Evolutionary conservation across 2,797 vertebrate genomes (phyloP), one percentile per base, ranked within the genome.

Genomic region (Chiroxiphia lanceolata): DNA sequence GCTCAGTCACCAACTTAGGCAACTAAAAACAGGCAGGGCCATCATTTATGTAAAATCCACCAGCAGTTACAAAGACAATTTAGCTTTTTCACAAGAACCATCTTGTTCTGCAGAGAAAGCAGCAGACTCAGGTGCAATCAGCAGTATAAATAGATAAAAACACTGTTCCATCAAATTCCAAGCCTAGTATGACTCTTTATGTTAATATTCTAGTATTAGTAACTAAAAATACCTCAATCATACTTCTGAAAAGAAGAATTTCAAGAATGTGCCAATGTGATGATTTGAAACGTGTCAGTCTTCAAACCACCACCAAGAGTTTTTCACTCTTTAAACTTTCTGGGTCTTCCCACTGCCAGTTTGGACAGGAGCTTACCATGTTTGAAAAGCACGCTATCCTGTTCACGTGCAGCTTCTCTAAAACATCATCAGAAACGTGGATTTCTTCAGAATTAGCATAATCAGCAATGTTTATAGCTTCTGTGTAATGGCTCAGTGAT

Each of bases 391-490:
- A 99, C 7, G 98, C 98, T 29, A 99, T 99, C 88, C 99, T 98
- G 97, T 99, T 99, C 93, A 99, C 98, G 25, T 98, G 98, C 60
- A 99, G 97, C 86, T 98, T 99, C 96, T 99, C 99, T 95, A 98
- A 95, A 79, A 98, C 97, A 95, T 98, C 97, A 87, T 95, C 97
- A 85, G 98, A 97, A 93, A 99, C 96, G 48, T 96, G 93, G 93
- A 99, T 99, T 15, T 99, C 99, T 96, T 99, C 99, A 3, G 99
- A 99, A 90, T 98, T 98, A 1, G 99, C 99, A 92, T 99, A 99
- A 38, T 99, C 98, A 8, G 99, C 98, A 95, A 99, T 98, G 95
- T 97, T 99, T 97, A 99, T 97, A 84, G 99, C 99, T 97, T 99
- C 99, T 0, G 98, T 98, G 95, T 99, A 99, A 95, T 99, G 98